These are phyloP conservation scores for Lophius americanus DNA, from an alignment of 2,797 vertebrate genomes.

Conservation along the genomic window DNA sequence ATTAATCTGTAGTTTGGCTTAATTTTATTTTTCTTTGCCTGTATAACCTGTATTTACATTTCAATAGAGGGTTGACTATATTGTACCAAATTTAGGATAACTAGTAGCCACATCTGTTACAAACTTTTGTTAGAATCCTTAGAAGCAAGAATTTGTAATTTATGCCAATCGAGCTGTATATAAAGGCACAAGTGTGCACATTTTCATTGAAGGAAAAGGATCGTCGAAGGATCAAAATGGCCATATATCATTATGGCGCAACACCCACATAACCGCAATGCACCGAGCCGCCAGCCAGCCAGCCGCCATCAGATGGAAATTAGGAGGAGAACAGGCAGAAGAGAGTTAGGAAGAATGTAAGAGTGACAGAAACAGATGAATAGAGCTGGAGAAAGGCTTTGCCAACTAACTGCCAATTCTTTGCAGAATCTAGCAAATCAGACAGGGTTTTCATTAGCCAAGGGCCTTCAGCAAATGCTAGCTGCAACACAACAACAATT, in stretches of 20 bases:
- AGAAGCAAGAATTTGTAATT: background rate
- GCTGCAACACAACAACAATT: conserved; percentile 43
- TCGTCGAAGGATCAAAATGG: conserved; percentile 31
- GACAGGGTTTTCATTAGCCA: conserved; percentile 21
- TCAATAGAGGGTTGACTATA: background rate
- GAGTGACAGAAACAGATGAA: conserved; percentile 10
- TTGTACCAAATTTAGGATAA: background rate
- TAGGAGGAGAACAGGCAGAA: conserved; percentile 39
- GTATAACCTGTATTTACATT: background rate
- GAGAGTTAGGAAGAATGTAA: conserved; percentile 7
- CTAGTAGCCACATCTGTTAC: background rate
- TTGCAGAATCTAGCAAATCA: conserved; percentile 33
- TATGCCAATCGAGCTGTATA: background rate
- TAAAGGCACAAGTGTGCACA: conserved; percentile 16
- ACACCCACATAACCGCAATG: conserved; percentile 49
- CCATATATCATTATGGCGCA: conserved; percentile 32
- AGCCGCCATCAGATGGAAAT: conserved; percentile 36
- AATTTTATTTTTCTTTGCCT: conserved; percentile 25
- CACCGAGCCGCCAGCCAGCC: conserved; percentile 34
- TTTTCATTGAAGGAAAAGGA: conserved; percentile 34
- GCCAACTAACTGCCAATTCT: conserved; percentile 46
- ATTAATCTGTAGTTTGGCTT: conserved; percentile 24
- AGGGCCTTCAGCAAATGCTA: conserved; percentile 14
- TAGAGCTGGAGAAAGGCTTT: conserved; percentile 2
- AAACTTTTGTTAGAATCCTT: background rate